Evolutionary conservation across 2,113 vertebrate species (phyloP), one percentile per base, ranked within the genome.

Genomic region (Tauraco erythrolophus): DNA sequence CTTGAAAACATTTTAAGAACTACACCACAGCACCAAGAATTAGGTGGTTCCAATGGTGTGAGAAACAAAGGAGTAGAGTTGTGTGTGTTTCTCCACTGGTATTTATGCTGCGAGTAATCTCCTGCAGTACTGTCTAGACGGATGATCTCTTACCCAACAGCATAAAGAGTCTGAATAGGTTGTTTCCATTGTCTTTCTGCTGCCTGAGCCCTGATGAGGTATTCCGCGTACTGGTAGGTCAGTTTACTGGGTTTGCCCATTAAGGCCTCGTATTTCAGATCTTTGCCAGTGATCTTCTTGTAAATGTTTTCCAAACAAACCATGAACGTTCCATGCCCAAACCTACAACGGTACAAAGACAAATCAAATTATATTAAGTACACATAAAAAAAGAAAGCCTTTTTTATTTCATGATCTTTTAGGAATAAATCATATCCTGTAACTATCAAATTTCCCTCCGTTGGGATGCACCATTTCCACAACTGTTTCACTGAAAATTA

Each of bases 291-390:
- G 92, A 99, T 97, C 96, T 99, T 99, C 98, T 98, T 99, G 97
- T 99, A 99, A 84, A 99, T 98, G 43, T 98, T 98, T 96, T 99
- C 99, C 97, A 99, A 91, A 85, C 99, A 99, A 68, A 99, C 98
- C 97, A 99, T 97, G 97, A 99, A 99, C 1, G 98, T 99, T 77
- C 99, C 99, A 2, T 99, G 99, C 43, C 99, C 99, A 92, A 99
- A 99, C 87, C 99, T 99, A 48, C 11, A 76, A 13, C 78, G 37
- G 45, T 0, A 27, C 2, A 71, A 33, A 80, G 22, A 19, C 51
- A 80, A 78, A 88, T 23, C 21, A 50, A 66, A 45, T 28, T 19
- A 18, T 11, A 39, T 19, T 53, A 72, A 74, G 18, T 2, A 27
- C 4, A 39, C 16, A 30, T 35, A 7, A 37, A 80, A 39, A n/a